Percentiles rank a stretch among this genome's conserved stretches.
These are phyloP conservation scores for Mya arenaria DNA, from an alignment of 1,140 invertebrate genomes.

Conservation along the genomic window DNA sequence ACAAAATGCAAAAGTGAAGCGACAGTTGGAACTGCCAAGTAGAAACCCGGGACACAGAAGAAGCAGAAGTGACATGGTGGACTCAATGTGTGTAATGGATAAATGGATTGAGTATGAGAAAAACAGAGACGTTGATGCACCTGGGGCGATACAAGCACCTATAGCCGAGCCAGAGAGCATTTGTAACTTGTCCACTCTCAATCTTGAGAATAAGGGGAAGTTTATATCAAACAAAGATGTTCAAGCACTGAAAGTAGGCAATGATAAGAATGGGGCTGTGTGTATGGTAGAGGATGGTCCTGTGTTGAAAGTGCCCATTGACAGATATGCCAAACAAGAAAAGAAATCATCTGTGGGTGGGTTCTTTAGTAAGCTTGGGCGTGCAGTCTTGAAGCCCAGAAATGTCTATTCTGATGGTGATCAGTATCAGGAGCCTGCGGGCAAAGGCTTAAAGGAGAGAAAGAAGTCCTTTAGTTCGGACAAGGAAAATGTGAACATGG, in stretches of 20 bases:
- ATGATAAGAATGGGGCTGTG: neutral
- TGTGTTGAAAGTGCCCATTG: conserved; percentile 28
- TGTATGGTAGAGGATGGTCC: conserved; percentile 30
- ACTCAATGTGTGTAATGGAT: conserved; percentile 48
- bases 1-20: conserved; percentile 1
- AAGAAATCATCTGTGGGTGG: conserved; percentile 64
- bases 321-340: conserved; percentile 55
- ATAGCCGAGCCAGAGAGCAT: conserved; percentile 68
- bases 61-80: conserved; percentile 69
- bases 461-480: conserved; percentile 33
- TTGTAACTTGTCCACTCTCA: conserved; percentile 63
- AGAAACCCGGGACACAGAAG: conserved; percentile 56
- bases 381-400: conserved; percentile 62
- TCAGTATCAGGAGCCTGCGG: neutral
- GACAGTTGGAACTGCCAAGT: conserved; percentile 21
- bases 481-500: conserved; percentile 42
- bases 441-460: conserved; percentile 9
- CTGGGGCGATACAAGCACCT: conserved; percentile 46
- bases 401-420: conserved; percentile 53
- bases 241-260: neutral
- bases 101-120: conserved; percentile 69
- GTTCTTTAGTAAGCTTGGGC: conserved; percentile 67
- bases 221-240: conserved; percentile 35
- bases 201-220: conserved; percentile 64
- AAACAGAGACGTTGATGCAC: conserved; percentile 26